Evolutionary conservation across 2,888 invertebrate species (phyloP), one percentile per base, ranked within the genome.

Genomic region (Troides oblongomaculatus): DNA sequence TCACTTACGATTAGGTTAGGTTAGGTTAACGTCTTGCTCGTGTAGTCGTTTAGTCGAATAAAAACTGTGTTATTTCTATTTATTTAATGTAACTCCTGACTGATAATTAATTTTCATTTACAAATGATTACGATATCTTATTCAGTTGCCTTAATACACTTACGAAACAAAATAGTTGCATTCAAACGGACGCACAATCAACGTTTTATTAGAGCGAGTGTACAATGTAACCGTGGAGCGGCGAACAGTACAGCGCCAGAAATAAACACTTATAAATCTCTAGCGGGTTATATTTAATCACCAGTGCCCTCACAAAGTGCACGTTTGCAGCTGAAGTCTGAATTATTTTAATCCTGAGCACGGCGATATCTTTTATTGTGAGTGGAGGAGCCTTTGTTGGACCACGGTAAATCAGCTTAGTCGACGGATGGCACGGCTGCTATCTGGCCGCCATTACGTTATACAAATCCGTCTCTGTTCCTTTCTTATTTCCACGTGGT

Each of bases 201-300:
- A 83, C 84, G 87, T 88, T 77, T 87, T 89, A 88, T 87, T 84
- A 86, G 83, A 81, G 75, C 74, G 75, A 78, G 80, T 72, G 79
- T 77, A 85, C 81, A 87, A 86, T 85, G 81, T 76, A 80, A 76
- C 75, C 75, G 76, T 56, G 71, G 74, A 74, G 74, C 83, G 77
- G 80, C 78, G 76, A 77, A 76, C 73, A 73, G 72, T 74, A 72
- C 76, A 76, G 76, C 76, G 79, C 82, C 82, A 81, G 86, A 85
- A 89, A 89, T 90, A 89, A 89, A 87, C 89, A 87, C 90, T 85
- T 90, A 90, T 92, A 92, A 91, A 92, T 92, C 90, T 90, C 81
- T 74, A 76, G 76, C 80, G 82, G 83, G 85, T 88, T 86, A 87
- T 86, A 90, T 92, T 91, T 91, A 91, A 91, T 91, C 89, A 90